phyloP scores from a whole-genome alignment of 2,113 vertebrate genomes.

The Ailuropoda melanoleuca region DNA sequence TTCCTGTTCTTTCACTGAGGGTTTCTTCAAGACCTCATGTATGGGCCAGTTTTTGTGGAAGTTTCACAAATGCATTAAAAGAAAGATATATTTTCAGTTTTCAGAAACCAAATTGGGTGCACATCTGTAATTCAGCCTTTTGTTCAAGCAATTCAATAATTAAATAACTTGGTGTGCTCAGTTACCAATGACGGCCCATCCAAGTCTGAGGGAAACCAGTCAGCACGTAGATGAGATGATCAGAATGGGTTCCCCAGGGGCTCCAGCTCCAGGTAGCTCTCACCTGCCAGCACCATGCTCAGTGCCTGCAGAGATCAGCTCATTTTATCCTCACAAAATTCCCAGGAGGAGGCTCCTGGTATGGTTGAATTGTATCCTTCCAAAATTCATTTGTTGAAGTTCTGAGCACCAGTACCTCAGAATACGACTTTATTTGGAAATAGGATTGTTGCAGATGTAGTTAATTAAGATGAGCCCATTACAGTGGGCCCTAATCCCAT shows the following conservation, averaged over 20 bases:
- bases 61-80: neutral
- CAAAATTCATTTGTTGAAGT: rapidly evolving
- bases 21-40: neutral
- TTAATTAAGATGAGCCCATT: neutral
- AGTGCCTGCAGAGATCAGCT: neutral
- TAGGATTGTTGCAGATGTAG: rapidly evolving
- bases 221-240: rapidly evolving
- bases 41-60: neutral
- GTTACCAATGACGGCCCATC: rapidly evolving
- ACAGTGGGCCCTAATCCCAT: rapidly evolving
- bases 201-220: rapidly evolving
- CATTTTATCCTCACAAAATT: rapidly evolving
- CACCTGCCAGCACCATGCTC: rapidly evolving
- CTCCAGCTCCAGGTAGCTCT: rapidly evolving
- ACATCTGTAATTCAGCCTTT: neutral
- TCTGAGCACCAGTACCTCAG: rapidly evolving
- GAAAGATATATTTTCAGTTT: neutral
- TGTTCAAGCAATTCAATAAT: neutral
- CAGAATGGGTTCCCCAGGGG: rapidly evolving
- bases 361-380: rapidly evolving
- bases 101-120: neutral
- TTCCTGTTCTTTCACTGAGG: too few relatives aligned
- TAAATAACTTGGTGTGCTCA: rapidly evolving
- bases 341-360: rapidly evolving
- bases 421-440: neutral